Conservation (phyloP, 2,113 vertebrate species). For the Machaerirhynchus nigripectus region DNA sequence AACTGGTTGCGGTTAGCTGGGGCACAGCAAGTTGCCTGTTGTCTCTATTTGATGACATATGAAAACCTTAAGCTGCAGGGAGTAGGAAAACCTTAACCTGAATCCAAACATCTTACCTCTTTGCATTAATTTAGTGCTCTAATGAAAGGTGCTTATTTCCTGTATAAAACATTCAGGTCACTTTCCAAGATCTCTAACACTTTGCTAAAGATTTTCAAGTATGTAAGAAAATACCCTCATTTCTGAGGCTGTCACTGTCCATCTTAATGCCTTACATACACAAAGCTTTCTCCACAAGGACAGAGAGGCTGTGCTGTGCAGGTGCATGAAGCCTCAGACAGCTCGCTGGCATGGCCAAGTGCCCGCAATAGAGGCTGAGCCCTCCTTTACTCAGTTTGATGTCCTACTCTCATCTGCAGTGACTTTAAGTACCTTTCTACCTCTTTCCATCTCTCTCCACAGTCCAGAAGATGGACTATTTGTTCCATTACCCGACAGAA, state of each 20-base stretch:
- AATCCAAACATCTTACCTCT: neutral
- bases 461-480: neutral
- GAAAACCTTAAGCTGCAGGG: neutral
- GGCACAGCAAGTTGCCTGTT: neutral
- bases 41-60: neutral
- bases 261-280: neutral
- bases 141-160: neutral
- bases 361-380: rapidly evolving
- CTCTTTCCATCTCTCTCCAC: neutral
- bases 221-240: rapidly evolving
- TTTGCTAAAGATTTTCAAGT: neutral
- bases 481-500: neutral
- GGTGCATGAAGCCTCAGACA: neutral
- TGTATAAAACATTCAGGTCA: neutral
- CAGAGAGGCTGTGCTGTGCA: neutral
- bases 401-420: neutral
- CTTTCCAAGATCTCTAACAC: neutral
- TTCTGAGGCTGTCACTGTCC: neutral
- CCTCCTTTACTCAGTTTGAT: neutral
- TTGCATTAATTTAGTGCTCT: neutral
- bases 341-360: neutral
- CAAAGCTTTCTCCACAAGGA: neutral
- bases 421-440: neutral
- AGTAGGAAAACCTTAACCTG: neutral
- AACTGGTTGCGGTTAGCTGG: neutral